A percentile compares a stretch with the other conserved stretches of the same genome.
These are phyloP conservation scores for Tupaia tana DNA, from an alignment of 2,113 vertebrate genomes.

Conservation along the genomic window DNA sequence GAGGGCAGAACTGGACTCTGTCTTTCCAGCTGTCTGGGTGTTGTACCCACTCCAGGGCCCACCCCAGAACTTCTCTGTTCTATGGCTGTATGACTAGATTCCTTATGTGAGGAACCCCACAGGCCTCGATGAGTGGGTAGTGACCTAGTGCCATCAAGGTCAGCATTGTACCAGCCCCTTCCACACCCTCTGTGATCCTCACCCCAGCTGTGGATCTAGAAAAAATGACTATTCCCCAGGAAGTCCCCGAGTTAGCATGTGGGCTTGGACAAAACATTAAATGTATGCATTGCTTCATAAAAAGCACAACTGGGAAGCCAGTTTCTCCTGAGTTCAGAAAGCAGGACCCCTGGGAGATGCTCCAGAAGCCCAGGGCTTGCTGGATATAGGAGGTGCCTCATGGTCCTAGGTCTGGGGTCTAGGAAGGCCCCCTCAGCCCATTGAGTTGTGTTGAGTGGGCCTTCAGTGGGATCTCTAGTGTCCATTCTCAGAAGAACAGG, in stretches of 20 bases:
- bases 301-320: background rate
- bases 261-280: background rate
- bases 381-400: background rate
- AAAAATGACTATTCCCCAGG: background rate
- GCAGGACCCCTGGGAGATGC: background rate
- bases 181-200: background rate
- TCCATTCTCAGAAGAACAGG: background rate
- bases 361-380: background rate
- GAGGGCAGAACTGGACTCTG: rapidly evolving
- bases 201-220: background rate
- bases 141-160: background rate
- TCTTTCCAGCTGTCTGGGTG: rapidly evolving
- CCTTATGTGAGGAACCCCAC: background rate
- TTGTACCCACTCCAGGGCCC: background rate
- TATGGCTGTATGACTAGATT: background rate
- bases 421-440: background rate
- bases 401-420: background rate
- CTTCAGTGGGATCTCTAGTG: background rate
- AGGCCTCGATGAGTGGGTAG: background rate
- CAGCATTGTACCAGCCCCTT: background rate
- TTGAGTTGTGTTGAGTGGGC: background rate
- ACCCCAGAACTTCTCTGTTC: background rate
- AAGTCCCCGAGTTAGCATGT: background rate
- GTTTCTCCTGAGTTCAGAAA: background rate
- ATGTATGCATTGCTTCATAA: background rate